Base-by-base conservation (phyloP, 92 coral and sea anemone species). In the Porites divaricata region DNA sequence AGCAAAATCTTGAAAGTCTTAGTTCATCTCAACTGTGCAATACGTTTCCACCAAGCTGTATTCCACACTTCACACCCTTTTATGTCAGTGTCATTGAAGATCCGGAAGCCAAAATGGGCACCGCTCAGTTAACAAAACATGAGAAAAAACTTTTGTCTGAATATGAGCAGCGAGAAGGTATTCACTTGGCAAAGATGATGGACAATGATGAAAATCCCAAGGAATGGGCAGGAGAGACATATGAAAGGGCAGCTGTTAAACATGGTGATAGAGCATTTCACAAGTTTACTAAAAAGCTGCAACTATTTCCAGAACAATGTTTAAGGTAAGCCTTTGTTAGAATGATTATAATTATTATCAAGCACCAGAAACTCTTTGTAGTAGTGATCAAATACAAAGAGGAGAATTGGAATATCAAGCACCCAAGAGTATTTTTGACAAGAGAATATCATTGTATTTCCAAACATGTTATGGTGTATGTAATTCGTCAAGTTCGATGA, bases 221-320 rank as follows among this genome's bases (percentile, higher is more conserved):
- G 1, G 89, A 70, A 4, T 79, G 90, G 67, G 24, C 76, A 6
- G 83, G 83, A 52, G 99, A 96, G 79, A 79, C 24, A 6, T 96
- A 96, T 76, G 99, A 94, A 70, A 89, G 70, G 76, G 73, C 93
- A 11, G 41, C 71, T 20, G 92, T 95, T 2, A 89, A 89, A 14
- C 98, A 96, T 76, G 99, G 98, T 0, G 94, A 96, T 77, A 87
- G 89, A 76, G 92, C 88, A 1, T 96, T 96, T 67, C 93, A 95
- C 80, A 96, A 90, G 80, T 94, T 96, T 64, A 84, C 85, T 41
- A 96, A 96, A 74, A 83, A 87, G 67, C 20, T 96, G 41, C 90
- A 91, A 22, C 79, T 81, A 8, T 96, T 85, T 68, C 94, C 98
- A 22, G 77, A 92, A 28, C 99, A 96, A 73, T 94, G 98, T 65